Percentiles rank a stretch among this genome's conserved stretches.
These are phyloP conservation scores for Silurus glanis DNA, from an alignment of 2,113 vertebrate species.

Conservation along the genomic window DNA sequence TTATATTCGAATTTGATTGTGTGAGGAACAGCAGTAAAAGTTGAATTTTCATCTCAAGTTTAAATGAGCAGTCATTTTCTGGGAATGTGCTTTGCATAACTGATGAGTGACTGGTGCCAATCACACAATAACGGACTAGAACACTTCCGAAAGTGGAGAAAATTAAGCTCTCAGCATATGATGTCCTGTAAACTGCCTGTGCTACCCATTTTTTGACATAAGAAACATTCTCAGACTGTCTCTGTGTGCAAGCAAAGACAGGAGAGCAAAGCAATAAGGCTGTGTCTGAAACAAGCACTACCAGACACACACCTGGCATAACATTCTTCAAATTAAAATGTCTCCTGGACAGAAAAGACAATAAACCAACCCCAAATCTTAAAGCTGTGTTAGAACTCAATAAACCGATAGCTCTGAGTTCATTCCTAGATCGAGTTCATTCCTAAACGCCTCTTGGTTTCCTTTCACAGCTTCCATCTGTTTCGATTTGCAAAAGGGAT, in stretches of 20 bases:
- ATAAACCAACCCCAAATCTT: background rate
- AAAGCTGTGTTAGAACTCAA: constrained; percentile 8
- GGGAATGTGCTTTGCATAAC: background rate
- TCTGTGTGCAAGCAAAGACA: constrained; percentile 19
- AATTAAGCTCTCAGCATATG: constrained; percentile 30
- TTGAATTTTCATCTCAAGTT: background rate
- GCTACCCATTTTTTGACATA: constrained; percentile 24
- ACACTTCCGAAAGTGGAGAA: constrained; percentile 13
- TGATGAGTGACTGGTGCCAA: background rate
- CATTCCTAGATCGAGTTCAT: constrained; percentile 1
- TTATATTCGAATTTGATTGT: background rate
- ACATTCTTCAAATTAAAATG: constrained; percentile 15
- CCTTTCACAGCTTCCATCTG: background rate
- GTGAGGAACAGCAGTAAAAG: background rate
- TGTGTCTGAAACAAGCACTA: constrained; percentile 8
- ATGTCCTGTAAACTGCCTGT: constrained; percentile 13
- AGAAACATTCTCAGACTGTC: constrained; percentile 18
- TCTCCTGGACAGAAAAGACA: constrained; percentile 20
- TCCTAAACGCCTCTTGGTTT: background rate
- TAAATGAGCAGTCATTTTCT: background rate
- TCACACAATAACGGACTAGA: background rate
- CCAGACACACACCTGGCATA: background rate
- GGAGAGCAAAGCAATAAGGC: constrained; percentile 30
- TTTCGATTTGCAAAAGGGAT: constrained; percentile 16
- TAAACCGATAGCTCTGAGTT: background rate